A percentile compares a stretch with the other conserved stretches of the same genome.
phyloP scores from a whole-genome alignment of 2,888 invertebrate species.

The Hetaerina titia region DNA sequence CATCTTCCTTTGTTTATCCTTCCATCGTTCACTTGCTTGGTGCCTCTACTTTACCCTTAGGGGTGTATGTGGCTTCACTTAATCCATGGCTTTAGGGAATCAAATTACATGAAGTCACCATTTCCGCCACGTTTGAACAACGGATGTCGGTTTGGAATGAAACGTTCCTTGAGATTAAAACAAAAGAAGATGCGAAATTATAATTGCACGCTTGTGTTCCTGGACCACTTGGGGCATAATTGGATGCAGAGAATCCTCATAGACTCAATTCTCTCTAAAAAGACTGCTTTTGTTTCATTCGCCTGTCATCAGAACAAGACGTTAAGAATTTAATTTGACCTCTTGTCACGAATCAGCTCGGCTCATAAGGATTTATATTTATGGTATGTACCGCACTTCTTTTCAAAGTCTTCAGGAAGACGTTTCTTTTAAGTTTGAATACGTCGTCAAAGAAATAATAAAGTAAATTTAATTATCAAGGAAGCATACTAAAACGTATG shows the following conservation, averaged over 20 bases:
- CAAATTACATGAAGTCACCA: conserved; percentile 35
- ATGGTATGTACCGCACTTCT: background rate
- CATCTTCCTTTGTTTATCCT: background rate
- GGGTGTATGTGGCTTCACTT: conserved; percentile 4
- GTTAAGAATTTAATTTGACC: background rate
- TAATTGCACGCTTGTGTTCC: conserved; percentile 1
- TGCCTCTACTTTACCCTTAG: background rate
- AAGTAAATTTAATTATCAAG: background rate
- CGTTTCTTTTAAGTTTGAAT: background rate
- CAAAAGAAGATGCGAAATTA: conserved; percentile 12
- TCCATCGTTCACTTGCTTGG: too few species aligned
- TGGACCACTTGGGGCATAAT: background rate
- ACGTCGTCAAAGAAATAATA: background rate
- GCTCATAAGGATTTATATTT: background rate
- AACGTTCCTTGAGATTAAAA: background rate
- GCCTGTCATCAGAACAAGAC: background rate
- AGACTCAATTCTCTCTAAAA: background rate
- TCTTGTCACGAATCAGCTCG: background rate
- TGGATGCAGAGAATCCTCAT: conserved; percentile 23
- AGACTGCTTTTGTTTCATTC: background rate
- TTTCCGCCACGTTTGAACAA: background rate
- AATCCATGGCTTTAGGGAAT: conserved; percentile 16
- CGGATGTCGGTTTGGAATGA: background rate
- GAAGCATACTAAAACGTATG: background rate
- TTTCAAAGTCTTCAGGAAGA: background rate